Percentiles rank a stretch among this genome's conserved stretches.
phyloP scores from a whole-genome alignment of 2,888 invertebrate species.

The Melikaiella ostensackeni region DNA sequence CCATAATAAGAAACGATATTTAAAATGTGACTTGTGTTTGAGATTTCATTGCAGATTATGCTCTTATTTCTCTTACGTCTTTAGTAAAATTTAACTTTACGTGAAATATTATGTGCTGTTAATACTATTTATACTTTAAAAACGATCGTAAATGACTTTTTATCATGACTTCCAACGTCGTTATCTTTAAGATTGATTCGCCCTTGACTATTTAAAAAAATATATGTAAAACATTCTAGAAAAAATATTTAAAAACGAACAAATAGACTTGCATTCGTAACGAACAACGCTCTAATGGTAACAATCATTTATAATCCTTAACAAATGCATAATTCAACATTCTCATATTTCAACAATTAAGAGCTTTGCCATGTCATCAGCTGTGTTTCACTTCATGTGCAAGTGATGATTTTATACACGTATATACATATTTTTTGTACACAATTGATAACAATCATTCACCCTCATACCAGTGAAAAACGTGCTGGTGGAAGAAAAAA shows the following conservation, averaged over 20 bases:
- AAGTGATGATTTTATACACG: not conserved
- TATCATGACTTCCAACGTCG: not conserved
- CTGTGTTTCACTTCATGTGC: not conserved
- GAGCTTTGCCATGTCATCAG: slow-evolving; percentile 4
- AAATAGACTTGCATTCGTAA: slow-evolving; percentile 3
- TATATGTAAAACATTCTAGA: not conserved
- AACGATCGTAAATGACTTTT: too few species aligned
- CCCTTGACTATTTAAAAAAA: not conserved
- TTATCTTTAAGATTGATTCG: slow-evolving; percentile 1
- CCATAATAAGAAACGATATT: not conserved
- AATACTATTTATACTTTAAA: not conserved
- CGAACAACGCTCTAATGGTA: not conserved
- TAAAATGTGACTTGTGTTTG: not conserved
- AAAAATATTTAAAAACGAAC: slow-evolving; percentile 18
- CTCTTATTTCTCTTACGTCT: too few species aligned
- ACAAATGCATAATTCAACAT: slow-evolving; percentile 23
- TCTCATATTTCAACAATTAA: slow-evolving; percentile 9
- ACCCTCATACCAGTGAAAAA: not conserved
- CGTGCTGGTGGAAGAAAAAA: not conserved
- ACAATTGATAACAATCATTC: slow-evolving; percentile 36
- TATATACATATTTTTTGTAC: slow-evolving; percentile 24
- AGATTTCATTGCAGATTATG: not conserved
- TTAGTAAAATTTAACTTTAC: too few species aligned
- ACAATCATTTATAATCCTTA: not conserved
- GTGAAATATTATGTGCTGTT: not conserved